Percentiles rank a stretch among this genome's conserved stretches.
These are phyloP conservation scores for Sander lucioperca DNA, from an alignment of 2,113 vertebrate species.

Conservation along the genomic window DNA sequence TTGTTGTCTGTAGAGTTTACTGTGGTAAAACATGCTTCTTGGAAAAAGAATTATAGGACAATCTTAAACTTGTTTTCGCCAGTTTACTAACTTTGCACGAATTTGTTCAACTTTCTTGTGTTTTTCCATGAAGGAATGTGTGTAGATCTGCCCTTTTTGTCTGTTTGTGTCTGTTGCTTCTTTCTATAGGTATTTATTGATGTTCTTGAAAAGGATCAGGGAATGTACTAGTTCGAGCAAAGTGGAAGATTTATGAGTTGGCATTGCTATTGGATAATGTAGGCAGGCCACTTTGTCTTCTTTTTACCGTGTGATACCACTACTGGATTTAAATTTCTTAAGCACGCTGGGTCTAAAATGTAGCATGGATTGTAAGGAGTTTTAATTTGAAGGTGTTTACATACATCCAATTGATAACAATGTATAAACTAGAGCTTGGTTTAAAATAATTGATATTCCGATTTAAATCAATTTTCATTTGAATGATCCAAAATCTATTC, in stretches of 20 bases:
- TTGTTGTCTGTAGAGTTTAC: conserved; percentile 12
- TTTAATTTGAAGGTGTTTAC: neutral
- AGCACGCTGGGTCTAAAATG: neutral
- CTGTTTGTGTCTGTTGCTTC: neutral
- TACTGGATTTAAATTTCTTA: neutral
- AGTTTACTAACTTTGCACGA: conserved; percentile 1
- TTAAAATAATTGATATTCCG: too few species aligned
- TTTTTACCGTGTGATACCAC: neutral
- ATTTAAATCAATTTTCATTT: too few species aligned
- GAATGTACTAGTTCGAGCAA: neutral
- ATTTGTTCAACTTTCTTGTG: neutral
- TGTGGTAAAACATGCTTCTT: neutral
- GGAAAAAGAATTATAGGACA: neutral
- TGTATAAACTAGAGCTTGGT: too few species aligned
- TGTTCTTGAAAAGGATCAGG: neutral
- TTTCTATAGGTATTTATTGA: neutral
- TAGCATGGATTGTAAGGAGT: neutral
- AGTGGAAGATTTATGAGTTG: neutral
- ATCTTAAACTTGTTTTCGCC: conserved; percentile 1
- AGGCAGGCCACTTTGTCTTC: neutral
- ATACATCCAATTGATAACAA: neutral
- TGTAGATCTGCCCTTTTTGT: neutral
- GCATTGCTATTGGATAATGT: neutral
- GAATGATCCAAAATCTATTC: too few species aligned
- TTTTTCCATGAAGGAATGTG: neutral